Evolutionary conservation across 2,888 invertebrate species (phyloP).

Genomic region (Carpatolechia fugitivella): DNA sequence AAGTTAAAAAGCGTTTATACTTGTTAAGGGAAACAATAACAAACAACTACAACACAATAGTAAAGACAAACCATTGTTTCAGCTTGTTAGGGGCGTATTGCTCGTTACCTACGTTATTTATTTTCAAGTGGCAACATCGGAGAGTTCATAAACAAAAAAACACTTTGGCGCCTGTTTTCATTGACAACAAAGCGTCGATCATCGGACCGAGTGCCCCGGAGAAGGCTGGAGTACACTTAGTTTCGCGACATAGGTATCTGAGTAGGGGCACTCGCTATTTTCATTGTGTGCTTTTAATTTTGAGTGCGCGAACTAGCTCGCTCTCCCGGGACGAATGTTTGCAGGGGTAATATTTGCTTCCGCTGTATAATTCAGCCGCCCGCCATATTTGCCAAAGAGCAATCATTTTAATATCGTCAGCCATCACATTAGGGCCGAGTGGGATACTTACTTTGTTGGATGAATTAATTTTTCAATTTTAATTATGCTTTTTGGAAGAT

Average conservation of each 20-base stretch:
- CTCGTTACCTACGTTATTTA: slow-evolving; percentile 74
- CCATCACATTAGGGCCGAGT: slow-evolving; percentile 73
- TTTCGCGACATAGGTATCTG: slow-evolving; percentile 75
- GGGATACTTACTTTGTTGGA: slow-evolving; percentile 63
- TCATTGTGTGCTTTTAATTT: slow-evolving; percentile 83
- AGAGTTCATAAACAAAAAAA: slow-evolving; percentile 78
- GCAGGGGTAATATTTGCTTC: slow-evolving; percentile 81
- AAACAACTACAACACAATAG: slow-evolving; percentile 59
- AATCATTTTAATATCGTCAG: slow-evolving; percentile 82
- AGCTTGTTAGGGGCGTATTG: slow-evolving; percentile 71
- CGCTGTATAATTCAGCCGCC: slow-evolving; percentile 82
- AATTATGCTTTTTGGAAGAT: slow-evolving; percentile 40
- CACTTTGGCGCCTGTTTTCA: slow-evolving; percentile 75
- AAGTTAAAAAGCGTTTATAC: slow-evolving; percentile 4
- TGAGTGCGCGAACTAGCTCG: slow-evolving; percentile 82
- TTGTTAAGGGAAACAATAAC: slow-evolving; percentile 47
- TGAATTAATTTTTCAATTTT: slow-evolving; percentile 70
- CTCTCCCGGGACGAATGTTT: slow-evolving; percentile 80
- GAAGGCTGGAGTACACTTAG: slow-evolving; percentile 65
- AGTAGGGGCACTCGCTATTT: slow-evolving; percentile 76
- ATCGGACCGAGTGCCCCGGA: slow-evolving; percentile 51
- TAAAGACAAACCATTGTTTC: slow-evolving; percentile 67
- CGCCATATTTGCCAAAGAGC: slow-evolving; percentile 82
- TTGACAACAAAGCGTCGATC: slow-evolving; percentile 71
- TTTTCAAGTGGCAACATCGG: slow-evolving; percentile 76